phyloP scores from a whole-genome alignment of 2,888 invertebrate genomes.

The Endomychus coccineus region DNA sequence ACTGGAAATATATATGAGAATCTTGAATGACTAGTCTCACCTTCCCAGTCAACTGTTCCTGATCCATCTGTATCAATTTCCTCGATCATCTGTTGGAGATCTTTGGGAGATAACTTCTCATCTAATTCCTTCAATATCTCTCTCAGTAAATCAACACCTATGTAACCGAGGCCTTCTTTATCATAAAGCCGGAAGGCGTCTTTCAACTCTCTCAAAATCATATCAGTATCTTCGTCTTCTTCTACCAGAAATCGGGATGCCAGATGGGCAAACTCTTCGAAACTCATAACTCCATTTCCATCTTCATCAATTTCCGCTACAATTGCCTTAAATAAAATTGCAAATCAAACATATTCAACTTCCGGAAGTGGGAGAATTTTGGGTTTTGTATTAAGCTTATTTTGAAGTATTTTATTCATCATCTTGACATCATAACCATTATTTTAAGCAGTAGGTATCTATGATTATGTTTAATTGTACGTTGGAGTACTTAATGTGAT shows the following conservation, averaged over 20 bases:
- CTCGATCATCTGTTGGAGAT: conserved; percentile 89
- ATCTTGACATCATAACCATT: too few relatives aligned
- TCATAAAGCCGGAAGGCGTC: conserved; percentile 96
- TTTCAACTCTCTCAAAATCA: conserved; percentile 80
- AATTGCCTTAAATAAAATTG: conserved; percentile 52
- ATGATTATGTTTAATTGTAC: too few relatives aligned
- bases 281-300: conserved; percentile 79
- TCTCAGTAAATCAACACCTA: conserved; percentile 75
- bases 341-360: too few relatives aligned
- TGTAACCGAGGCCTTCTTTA: conserved; percentile 87
- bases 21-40: conserved; percentile 45
- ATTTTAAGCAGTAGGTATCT: too few relatives aligned
- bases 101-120: conserved; percentile 79
- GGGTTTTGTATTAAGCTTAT: too few relatives aligned
- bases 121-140: conserved; percentile 91
- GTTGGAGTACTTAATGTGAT: too few relatives aligned
- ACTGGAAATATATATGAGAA: neutral
- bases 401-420: too few relatives aligned
- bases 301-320: conserved; percentile 81
- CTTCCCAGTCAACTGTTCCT: conserved; percentile 96
- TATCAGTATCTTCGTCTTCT: conserved; percentile 83
- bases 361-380: too few relatives aligned
- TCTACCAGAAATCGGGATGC: conserved; percentile 81
- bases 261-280: conserved; percentile 79
- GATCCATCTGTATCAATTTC: conserved; percentile 94